phyloP scores from a whole-genome alignment of 1,140 invertebrate genomes.

The Megalonaias nervosa region DNA sequence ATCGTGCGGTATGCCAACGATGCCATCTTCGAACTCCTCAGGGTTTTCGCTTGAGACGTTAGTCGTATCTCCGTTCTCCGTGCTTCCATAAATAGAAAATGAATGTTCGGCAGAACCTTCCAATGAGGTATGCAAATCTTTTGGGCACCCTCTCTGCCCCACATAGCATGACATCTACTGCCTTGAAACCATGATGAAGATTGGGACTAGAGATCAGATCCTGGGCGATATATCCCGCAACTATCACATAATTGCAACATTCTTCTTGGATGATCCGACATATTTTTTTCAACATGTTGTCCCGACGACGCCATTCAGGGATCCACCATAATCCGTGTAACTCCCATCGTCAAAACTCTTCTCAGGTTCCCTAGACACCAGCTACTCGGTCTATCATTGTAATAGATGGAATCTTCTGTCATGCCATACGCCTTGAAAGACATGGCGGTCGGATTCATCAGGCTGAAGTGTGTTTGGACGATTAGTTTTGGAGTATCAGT shows the following conservation, averaged over 20 bases:
- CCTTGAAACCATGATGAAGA: constrained; percentile 3
- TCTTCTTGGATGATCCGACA: constrained; percentile 22
- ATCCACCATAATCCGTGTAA: constrained; percentile 29
- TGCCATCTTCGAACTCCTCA: constrained; percentile 1
- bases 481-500: constrained; percentile 22
- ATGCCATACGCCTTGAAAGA: constrained; percentile 1
- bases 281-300: constrained; percentile 1
- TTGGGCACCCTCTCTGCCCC: constrained; percentile 14
- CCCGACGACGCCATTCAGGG: constrained; percentile 1
- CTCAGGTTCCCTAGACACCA: constrained; percentile 39
- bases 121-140: not conserved
- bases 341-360: constrained; percentile 31
- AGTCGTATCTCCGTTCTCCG: constrained; percentile 7
- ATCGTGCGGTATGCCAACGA: too few relatives aligned
- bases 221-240: constrained; percentile 7
- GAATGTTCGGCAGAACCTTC: not conserved
- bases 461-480: constrained; percentile 13
- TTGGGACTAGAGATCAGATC: not conserved
- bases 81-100: constrained; percentile 15
- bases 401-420: constrained; percentile 2
- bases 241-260: constrained; percentile 12
- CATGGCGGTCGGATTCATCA: constrained; percentile 20
- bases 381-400: constrained; percentile 22
- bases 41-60: not conserved
- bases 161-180: constrained; percentile 4